Base-by-base conservation (phyloP, 2,113 vertebrate species). In the Geothlypis trichas region DNA sequence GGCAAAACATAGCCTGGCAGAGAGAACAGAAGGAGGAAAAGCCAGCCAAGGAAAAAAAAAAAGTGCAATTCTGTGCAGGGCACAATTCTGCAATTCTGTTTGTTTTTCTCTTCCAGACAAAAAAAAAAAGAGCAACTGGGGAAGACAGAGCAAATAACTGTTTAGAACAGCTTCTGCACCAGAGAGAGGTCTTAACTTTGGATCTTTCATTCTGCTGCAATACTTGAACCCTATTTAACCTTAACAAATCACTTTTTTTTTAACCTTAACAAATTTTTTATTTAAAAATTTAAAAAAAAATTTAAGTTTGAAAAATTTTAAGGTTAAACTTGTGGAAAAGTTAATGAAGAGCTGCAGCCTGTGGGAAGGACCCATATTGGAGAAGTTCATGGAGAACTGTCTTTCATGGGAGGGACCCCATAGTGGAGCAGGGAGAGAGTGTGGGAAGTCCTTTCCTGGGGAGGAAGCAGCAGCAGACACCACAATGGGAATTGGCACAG, bases 61-160 rank as follows among this genome's bases (percentile, higher is more conserved):
- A 77, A 72, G 76, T 87, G 69, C 69, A 91, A 75, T 91, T 81
- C 69, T 81, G 62, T 69, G 49, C 62, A 44, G 30, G 69, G 62
- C 76, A 91, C 49, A 91, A 81, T 81, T 93, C 69, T 1, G 63
- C 61, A 69, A 44, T 88, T 94, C 84, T 93, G 90, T 91, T 95
- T 94, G 81, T 54, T 94, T 94, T 93, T 46, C 47, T 91, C 35
- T 84, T 85, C 10, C 61, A 87, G 65, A 15, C 61, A 23, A 72
- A 71, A 62, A 94, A 96, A 96, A 94, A 96, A 96, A 87, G 92
- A 93, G 90, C 95, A 95, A 91, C 68, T 82, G 89, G 57, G 72
- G 47, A 90, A 94, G 72, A 90, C 33, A 28, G 55, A 82, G 76
- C 39, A 93, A 95, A 76, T 71, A 94, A 87, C 76, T 63, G 37